phyloP scores from a whole-genome alignment of 2,113 vertebrate species.

The Phylloscopus trochiloides region DNA sequence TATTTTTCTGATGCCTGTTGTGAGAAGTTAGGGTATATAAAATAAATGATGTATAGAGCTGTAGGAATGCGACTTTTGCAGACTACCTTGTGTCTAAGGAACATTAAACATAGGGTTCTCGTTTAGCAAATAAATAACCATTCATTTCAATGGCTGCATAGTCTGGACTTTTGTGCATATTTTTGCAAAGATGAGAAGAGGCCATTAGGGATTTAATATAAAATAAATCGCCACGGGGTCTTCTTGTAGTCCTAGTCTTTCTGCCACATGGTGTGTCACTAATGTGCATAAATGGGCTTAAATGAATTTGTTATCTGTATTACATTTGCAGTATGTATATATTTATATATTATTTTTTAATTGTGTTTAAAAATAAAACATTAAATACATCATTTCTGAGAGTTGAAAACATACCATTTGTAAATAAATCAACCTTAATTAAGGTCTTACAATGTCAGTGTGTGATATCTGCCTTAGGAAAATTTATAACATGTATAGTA shows the following conservation, averaged over 20 bases:
- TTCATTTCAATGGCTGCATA: constrained; percentile 95
- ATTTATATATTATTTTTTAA: constrained; percentile 99
- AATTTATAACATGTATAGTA: constrained; percentile 7
- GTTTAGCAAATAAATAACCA: constrained; percentile 99
- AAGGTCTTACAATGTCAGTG: constrained; percentile 77
- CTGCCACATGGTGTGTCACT: constrained; percentile 99
- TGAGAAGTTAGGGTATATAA: constrained; percentile 97
- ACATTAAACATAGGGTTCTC: constrained; percentile 99
- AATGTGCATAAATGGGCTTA: constrained; percentile 99
- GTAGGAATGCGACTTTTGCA: constrained; percentile 92
- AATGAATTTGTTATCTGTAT: constrained; percentile 99
- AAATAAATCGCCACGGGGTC: constrained; percentile 99
- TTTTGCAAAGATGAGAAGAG: constrained; percentile 93
- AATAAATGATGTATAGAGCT: constrained; percentile 99
- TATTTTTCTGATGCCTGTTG: constrained; percentile 91
- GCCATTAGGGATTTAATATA: constrained; percentile 99
- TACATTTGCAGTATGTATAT: constrained; percentile 99
- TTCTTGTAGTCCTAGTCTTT: constrained; percentile 92
- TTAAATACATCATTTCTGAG: constrained; percentile 89
- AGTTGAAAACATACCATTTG: constrained; percentile 85
- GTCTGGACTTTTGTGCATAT: constrained; percentile 97
- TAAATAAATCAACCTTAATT: constrained; percentile 99
- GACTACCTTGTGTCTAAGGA: constrained; percentile 99
- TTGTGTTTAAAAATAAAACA: constrained; percentile 99
- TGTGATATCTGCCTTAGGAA: constrained; percentile 66